Percentiles rank a stretch among this genome's conserved stretches.
These are phyloP conservation scores for Zosterops borbonicus DNA, from an alignment of 2,113 vertebrate species.

Conservation along the genomic window DNA sequence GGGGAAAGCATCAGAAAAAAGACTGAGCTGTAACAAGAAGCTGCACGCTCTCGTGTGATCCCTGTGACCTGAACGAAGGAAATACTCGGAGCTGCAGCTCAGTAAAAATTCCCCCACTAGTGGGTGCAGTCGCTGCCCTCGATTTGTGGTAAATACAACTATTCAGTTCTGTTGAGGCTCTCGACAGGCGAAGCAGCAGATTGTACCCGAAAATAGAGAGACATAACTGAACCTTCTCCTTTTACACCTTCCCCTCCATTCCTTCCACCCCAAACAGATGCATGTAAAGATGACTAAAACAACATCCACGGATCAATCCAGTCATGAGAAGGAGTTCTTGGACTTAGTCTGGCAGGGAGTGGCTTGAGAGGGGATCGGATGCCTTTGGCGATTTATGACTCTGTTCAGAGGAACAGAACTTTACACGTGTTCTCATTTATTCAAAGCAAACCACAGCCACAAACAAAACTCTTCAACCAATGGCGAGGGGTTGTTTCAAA, in stretches of 20 bases:
- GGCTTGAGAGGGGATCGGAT: neutral
- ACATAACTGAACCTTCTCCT: neutral
- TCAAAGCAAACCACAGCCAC: neutral
- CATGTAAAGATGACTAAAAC: neutral
- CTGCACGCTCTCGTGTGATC: neutral
- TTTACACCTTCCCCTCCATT: neutral
- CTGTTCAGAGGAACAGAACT: neutral
- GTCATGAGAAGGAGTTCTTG: neutral
- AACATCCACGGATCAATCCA: neutral
- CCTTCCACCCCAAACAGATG: neutral
- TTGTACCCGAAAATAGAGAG: neutral
- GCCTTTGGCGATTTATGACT: neutral
- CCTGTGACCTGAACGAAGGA: neutral
- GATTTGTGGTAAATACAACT: neutral
- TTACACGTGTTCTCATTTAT: neutral
- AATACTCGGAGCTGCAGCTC: neutral
- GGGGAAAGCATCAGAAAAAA: neutral
- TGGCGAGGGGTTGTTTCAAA: neutral
- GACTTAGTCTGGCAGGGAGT: neutral
- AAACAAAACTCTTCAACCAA: neutral
- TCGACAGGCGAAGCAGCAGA: neutral
- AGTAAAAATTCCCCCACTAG: neutral
- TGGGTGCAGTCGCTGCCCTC: conserved; percentile 12
- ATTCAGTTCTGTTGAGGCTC: neutral
- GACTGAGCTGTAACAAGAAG: neutral